Conservation (phyloP, 2,888 invertebrate species). For the Chironomus tentans region DNA sequence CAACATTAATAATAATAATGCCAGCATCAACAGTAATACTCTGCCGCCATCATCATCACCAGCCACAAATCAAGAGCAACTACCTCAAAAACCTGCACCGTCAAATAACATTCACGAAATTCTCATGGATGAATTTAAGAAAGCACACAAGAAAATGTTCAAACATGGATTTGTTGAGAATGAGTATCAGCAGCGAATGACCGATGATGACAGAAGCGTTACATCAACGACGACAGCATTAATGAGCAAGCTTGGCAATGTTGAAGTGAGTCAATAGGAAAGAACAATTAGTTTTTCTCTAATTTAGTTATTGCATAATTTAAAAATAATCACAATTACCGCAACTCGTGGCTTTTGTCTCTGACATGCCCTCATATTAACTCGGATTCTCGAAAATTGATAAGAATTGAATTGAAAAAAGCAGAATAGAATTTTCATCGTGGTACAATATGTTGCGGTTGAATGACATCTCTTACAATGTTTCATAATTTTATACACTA, state of each 20-base stretch:
- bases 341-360: background rate
- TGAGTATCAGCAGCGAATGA: conserved; percentile 31
- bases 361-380: background rate
- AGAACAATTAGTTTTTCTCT: conserved; percentile 1
- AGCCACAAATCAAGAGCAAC: background rate
- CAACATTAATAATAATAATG: background rate
- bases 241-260: background rate
- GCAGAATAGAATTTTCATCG: no score
- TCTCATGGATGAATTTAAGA: conserved; percentile 83
- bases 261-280: conserved; percentile 5
- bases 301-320: background rate
- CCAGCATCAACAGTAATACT: background rate
- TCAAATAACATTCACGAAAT: conserved; percentile 48
- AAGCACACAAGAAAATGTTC: conserved; percentile 83
- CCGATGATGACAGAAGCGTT: background rate
- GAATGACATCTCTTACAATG: no score
- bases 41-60: background rate
- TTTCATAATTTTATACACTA: no score
- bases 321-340: background rate
- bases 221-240: background rate
- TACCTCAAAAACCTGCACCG: background rate
- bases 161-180: conserved; percentile 44
- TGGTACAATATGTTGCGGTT: no score
- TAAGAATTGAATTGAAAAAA: no score
- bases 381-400: background rate